Percentiles rank a stretch among this genome's conserved stretches.
Conservation (phyloP, 2,888 invertebrate genomes). For the Clanis bilineata region DNA sequence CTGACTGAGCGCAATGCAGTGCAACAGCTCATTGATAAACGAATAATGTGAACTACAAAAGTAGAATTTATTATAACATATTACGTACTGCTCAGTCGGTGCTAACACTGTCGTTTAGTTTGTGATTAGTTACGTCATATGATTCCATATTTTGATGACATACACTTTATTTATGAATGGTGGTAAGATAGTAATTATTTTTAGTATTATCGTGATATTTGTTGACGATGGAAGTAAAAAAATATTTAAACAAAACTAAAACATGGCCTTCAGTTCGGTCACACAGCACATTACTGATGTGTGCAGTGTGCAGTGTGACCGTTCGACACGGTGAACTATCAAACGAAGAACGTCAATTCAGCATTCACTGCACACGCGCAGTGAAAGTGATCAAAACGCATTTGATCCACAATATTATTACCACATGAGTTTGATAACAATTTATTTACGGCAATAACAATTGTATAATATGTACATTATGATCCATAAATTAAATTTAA, state of each 20-base stretch:
- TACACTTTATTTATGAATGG: too few species aligned
- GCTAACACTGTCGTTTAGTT: too few species aligned
- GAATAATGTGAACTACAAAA: too few species aligned
- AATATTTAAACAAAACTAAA: slow-evolving; percentile 1
- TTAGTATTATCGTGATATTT: background rate
- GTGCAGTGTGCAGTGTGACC: too few species aligned
- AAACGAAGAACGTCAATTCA: slow-evolving; percentile 31
- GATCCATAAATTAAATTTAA: background rate
- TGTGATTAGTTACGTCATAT: too few species aligned
- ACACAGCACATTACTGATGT: slow-evolving; percentile 1
- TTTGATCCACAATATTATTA: background rate
- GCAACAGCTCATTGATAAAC: too few species aligned
- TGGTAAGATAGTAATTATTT: too few species aligned
- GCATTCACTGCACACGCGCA: slow-evolving; percentile 38
- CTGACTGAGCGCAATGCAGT: too few species aligned
- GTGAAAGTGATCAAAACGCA: slow-evolving; percentile 42
- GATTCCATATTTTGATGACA: background rate
- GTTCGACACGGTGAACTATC: slow-evolving; percentile 21
- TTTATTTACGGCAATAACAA: background rate
- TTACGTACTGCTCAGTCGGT: too few species aligned
- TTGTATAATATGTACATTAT: background rate
- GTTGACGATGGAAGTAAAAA: background rate
- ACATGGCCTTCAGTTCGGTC: background rate
- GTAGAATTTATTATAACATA: too few species aligned
- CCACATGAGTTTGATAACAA: background rate